These are phyloP conservation scores for Oreohelix idahoensis DNA, from an alignment of 1,140 invertebrate species.

Conservation along the genomic window DNA sequence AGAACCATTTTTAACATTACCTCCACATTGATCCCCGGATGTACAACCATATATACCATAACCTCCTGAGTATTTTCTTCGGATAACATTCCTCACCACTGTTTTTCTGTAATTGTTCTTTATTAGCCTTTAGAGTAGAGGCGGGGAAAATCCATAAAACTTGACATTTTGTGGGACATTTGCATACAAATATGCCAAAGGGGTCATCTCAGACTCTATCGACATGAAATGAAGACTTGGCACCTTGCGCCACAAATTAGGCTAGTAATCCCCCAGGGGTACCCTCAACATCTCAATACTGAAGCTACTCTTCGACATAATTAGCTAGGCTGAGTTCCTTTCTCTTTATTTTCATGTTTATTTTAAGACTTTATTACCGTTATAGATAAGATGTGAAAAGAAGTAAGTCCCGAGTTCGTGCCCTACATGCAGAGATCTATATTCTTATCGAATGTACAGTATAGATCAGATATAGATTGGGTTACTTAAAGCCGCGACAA, in stretches of 20 bases:
- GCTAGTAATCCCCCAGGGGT: background rate
- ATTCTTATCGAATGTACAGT: too few species aligned
- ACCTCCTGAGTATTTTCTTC: too few species aligned
- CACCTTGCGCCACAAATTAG: slow-evolving; percentile 2
- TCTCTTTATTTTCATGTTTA: background rate
- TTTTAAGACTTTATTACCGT: background rate
- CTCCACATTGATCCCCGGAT: too few species aligned
- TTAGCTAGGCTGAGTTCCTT: background rate
- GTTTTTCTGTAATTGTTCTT: background rate
- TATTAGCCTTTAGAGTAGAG: background rate
- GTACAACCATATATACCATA: too few species aligned
- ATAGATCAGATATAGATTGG: too few species aligned
- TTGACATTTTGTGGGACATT: slow-evolving; percentile 16
- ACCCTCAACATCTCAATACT: background rate
- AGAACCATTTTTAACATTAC: too few species aligned
- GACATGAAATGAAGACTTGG: background rate
- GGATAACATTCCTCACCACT: too few species aligned
- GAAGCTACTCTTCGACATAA: background rate
- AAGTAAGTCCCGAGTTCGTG: too few species aligned
- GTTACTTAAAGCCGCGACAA: too few species aligned
- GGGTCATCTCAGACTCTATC: background rate
- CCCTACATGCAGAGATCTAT: too few species aligned
- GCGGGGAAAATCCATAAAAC: slow-evolving; percentile 1
- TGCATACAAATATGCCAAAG: background rate
- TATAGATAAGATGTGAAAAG: too few species aligned